These are phyloP conservation scores for Vipera latastei DNA, from an alignment of 2,797 vertebrate species.

Conservation along the genomic window DNA sequence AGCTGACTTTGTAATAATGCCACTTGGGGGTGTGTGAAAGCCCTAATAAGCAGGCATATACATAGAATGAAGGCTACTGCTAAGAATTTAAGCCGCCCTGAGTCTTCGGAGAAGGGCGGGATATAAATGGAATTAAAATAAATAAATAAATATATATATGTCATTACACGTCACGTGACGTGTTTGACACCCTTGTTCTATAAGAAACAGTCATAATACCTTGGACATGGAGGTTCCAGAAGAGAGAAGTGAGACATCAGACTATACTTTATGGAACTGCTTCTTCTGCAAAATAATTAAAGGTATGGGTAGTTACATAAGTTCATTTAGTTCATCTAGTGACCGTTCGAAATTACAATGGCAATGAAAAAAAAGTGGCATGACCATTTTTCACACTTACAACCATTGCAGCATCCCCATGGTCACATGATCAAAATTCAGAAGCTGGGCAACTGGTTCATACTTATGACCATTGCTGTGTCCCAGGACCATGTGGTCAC, in stretches of 20 bases:
- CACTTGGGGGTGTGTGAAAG: too few species aligned
- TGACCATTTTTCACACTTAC: neutral
- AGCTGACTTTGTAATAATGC: too few species aligned
- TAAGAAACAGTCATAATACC: neutral
- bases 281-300: neutral
- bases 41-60: too few species aligned
- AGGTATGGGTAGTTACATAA: neutral
- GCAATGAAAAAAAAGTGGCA: neutral
- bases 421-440: neutral
- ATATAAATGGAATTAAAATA: too few species aligned
- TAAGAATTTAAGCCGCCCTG: too few species aligned
- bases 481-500: neutral
- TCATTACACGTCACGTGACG: too few species aligned
- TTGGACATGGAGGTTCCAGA: neutral
- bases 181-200: too few species aligned
- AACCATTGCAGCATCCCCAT: neutral
- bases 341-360: neutral
- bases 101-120: too few species aligned
- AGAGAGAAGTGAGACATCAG: neutral
- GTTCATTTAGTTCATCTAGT: neutral
- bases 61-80: too few species aligned
- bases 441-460: neutral
- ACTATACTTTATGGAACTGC: neutral
- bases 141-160: too few species aligned
- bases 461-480: neutral